These are phyloP conservation scores for Seriola quinqueradiata DNA, from an alignment of 2,113 vertebrate species.

Conservation along the genomic window DNA sequence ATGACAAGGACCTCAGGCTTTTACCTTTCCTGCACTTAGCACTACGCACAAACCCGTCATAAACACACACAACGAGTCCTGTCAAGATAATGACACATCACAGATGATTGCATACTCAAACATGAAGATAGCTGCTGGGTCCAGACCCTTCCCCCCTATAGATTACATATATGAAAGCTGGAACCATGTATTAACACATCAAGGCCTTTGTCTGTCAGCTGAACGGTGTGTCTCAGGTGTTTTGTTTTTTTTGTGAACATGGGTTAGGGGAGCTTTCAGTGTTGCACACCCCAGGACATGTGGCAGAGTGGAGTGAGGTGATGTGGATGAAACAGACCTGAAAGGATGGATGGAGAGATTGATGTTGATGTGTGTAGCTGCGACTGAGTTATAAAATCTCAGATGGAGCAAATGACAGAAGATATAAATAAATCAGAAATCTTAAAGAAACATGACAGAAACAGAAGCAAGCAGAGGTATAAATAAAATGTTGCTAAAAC, in stretches of 20 bases:
- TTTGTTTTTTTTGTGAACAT: background rate
- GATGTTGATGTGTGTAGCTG: constrained; percentile 19
- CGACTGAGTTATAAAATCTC: constrained; percentile 16
- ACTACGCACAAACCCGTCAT: constrained; percentile 1
- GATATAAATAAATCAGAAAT: constrained; percentile 38
- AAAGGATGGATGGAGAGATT: constrained; percentile 23
- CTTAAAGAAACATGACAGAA: background rate
- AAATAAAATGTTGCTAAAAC: background rate
- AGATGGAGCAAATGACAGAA: constrained; percentile 18
- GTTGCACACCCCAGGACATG: background rate
- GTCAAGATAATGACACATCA: constrained; percentile 50
- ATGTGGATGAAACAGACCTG: constrained; percentile 13
- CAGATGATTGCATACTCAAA: constrained; percentile 16
- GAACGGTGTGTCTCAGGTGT: background rate
- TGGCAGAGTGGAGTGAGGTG: constrained; percentile 1
- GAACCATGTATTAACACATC: constrained; percentile 15
- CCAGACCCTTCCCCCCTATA: background rate
- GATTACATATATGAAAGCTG: constrained; percentile 30
- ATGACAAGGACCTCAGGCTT: constrained; percentile 47
- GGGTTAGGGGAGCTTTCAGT: background rate
- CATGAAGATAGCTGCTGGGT: constrained; percentile 8
- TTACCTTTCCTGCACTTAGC: constrained; percentile 34
- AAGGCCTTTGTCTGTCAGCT: background rate
- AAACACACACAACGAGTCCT: constrained; percentile 27
- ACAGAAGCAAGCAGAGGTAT: background rate